These are phyloP conservation scores for Mimachlamys varia DNA, from an alignment of 2,888 invertebrate genomes.

Conservation along the genomic window DNA sequence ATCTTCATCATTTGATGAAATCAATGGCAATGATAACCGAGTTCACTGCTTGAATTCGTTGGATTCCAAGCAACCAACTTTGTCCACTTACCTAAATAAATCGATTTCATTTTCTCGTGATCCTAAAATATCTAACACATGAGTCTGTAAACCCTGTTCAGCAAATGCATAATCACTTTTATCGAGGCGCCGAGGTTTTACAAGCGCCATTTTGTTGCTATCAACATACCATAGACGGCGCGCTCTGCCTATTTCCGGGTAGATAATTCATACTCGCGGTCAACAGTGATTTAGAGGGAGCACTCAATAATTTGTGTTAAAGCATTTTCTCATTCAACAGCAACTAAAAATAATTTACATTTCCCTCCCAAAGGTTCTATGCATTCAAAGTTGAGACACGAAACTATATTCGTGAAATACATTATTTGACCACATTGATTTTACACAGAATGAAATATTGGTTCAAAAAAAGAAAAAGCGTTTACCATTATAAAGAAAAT, in stretches of 20 bases:
- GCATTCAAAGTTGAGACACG: too few species aligned
- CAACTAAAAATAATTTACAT: too few species aligned
- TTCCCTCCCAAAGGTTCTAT: too few species aligned
- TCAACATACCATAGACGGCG: conserved; percentile 54
- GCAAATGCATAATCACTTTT: conserved; percentile 62
- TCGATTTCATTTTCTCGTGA: conserved; percentile 63
- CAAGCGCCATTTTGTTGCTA: conserved; percentile 72
- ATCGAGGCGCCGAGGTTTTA: conserved; percentile 56
- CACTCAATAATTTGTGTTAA: not conserved
- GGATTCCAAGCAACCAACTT: not conserved
- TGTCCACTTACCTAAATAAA: conserved; percentile 65
- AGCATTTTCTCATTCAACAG: not conserved
- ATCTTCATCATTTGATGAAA: not conserved
- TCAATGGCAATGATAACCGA: not conserved
- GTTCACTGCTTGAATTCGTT: not conserved
- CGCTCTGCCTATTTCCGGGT: not conserved
- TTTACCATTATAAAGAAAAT: too few species aligned
- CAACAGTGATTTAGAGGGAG: not conserved
- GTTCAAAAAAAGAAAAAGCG: too few species aligned
- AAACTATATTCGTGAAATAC: too few species aligned
- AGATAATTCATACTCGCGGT: not conserved
- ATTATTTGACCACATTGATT: too few species aligned
- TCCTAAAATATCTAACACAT: conserved; percentile 68
- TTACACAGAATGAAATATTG: too few species aligned
- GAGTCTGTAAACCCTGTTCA: conserved; percentile 71